Evolutionary conservation across 2,888 invertebrate species (phyloP).

Genomic region (Cyrtodaria siliqua): DNA sequence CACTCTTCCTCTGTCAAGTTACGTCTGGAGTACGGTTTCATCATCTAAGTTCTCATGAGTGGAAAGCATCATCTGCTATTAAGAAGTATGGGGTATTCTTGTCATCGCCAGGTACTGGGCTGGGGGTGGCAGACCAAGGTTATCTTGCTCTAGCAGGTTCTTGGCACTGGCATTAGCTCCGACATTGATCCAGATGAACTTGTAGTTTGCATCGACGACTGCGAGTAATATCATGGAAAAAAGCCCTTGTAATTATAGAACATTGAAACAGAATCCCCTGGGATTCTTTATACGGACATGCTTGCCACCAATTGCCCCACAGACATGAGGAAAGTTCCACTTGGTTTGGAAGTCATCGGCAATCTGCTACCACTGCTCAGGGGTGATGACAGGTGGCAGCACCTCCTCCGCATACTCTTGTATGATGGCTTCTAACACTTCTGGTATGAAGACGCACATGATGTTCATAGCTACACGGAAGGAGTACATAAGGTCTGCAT

Average conservation of each 20-base stretch:
- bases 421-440: conserved; percentile 16
- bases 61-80: conserved; percentile 64
- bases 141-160: conserved; percentile 26
- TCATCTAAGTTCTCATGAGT: conserved; percentile 49
- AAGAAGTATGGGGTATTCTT: conserved; percentile 44
- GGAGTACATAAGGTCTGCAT: conserved; percentile 33
- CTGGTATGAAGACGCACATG: conserved; percentile 10
- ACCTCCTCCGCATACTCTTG: conserved; percentile 23
- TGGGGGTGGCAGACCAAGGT: conserved; percentile 35
- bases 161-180: conserved; percentile 46
- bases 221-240: conserved; percentile 26
- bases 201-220: conserved; percentile 57
- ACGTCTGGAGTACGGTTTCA: conserved; percentile 59
- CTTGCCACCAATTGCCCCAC: conserved; percentile 26
- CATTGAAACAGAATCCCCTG: conserved; percentile 17
- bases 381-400: conserved; percentile 14
- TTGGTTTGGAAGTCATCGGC: too few relatives aligned
- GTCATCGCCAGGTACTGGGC: conserved; percentile 43
- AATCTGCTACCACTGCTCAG: too few relatives aligned
- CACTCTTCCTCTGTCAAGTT: conserved; percentile 36
- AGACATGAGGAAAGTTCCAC: conserved; percentile 28
- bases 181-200: conserved; percentile 53
- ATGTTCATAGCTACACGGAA: conserved; percentile 20
- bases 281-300: conserved; percentile 19
- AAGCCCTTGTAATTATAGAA: conserved; percentile 58